Conservation (phyloP, 2,113 vertebrate genomes). For the Nycticorax nycticorax region DNA sequence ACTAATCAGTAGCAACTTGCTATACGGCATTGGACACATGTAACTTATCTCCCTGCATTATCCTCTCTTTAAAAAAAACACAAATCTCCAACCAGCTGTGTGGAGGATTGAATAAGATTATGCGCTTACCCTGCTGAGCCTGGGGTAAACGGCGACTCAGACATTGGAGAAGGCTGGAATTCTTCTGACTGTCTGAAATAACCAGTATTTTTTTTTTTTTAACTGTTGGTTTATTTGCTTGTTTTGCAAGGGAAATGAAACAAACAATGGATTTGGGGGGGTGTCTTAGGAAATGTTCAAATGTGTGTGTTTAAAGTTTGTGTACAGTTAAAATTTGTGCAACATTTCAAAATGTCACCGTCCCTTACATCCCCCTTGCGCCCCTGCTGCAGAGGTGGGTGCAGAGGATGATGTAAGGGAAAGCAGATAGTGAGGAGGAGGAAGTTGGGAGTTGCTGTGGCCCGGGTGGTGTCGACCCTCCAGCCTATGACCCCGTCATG, state of each 20-base stretch:
- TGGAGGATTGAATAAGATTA: neutral
- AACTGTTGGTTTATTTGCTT: neutral
- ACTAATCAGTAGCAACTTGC: constrained; percentile 36
- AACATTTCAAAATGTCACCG: neutral
- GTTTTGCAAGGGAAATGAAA: neutral
- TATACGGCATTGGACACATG: neutral
- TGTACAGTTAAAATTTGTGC: neutral
- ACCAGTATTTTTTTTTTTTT: neutral
- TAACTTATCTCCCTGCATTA: constrained; percentile 13
- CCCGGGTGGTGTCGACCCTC: neutral
- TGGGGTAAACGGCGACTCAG: neutral
- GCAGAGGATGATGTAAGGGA: neutral
- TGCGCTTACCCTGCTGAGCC: neutral
- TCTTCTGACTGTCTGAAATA: neutral
- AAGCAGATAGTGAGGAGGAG: neutral
- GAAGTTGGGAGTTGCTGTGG: neutral
- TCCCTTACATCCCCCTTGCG: neutral
- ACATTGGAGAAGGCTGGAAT: neutral
- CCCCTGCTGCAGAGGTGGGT: neutral
- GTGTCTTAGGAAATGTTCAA: neutral
- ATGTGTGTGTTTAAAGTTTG: neutral
- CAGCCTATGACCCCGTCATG: accelerated
- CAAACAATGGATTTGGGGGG: neutral
- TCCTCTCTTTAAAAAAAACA: neutral
- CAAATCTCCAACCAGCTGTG: neutral